Conservation (phyloP, 2,888 invertebrate species). For the Hyposoter dolosus region DNA sequence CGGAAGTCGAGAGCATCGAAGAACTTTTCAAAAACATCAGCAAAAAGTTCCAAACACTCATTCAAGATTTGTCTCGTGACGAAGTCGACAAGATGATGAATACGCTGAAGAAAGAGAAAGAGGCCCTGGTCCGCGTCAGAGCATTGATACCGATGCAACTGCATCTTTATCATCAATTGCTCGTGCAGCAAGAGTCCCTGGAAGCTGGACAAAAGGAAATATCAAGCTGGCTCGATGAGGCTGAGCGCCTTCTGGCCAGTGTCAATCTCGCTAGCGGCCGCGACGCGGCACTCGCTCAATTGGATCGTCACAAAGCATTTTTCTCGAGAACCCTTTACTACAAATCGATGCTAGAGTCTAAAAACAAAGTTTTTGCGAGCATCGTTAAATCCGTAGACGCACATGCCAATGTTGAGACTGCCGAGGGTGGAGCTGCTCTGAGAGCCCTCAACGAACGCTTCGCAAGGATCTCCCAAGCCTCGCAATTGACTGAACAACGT, state of each 20-base stretch:
- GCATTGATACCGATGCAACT: slow-evolving; percentile 93
- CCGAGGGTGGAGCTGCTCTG: slow-evolving; percentile 90
- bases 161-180: slow-evolving; percentile 92
- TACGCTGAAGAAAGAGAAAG: slow-evolving; percentile 94
- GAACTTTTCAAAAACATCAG: slow-evolving; percentile 96
- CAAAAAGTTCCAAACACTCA: slow-evolving; percentile 95
- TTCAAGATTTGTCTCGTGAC: slow-evolving; percentile 95
- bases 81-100: slow-evolving; percentile 96
- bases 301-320: slow-evolving; percentile 94
- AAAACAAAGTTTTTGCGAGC: slow-evolving; percentile 96
- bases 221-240: slow-evolving; percentile 93
- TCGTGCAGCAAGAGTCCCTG: slow-evolving; percentile 95
- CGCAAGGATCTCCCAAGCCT: slow-evolving; percentile 90
- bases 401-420: slow-evolving; percentile 91
- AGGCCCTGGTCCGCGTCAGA: slow-evolving; percentile 93
- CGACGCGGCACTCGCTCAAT: slow-evolving; percentile 90
- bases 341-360: slow-evolving; percentile 97
- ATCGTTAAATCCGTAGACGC: slow-evolving; percentile 92
- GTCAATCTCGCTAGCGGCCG: slow-evolving; percentile 88
- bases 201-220: slow-evolving; percentile 95
- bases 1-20: slow-evolving; percentile 94
- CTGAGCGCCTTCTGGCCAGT: slow-evolving; percentile 90
- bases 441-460: slow-evolving; percentile 94
- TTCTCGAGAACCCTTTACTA: slow-evolving; percentile 96
- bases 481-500: slow-evolving; percentile 91